Evolutionary conservation across 2,797 vertebrate genomes (phyloP), one percentile per base, ranked within the genome.

Genomic region (Sebastes cheni): DNA sequence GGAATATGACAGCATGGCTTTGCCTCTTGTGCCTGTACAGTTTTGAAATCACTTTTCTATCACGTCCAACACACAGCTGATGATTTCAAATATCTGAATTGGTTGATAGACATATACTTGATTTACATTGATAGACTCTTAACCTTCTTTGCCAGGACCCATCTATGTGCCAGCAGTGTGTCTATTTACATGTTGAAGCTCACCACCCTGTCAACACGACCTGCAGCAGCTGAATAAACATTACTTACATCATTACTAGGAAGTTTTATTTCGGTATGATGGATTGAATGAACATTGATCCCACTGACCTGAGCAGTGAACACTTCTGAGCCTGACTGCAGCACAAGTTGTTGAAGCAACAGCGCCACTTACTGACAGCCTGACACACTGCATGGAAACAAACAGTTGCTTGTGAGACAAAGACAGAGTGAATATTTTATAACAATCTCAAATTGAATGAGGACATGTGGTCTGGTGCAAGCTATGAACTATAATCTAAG

Each of bases 211-310:
- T 82, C 77, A 86, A 77, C 77, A 82, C 74, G 77, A 72, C 52
- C 58, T 11, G 23, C 27, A 66, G 79, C 81, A 83, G 84, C 87
- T 90, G 80, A 86, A 67, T 18, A 77, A 74, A 87, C 81, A 87
- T 76, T 56, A 67, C 81, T 85, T 79, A 74, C 30, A 61, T 73
- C 68, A 77, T 29, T 70, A 72, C 60, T 67, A 72, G 32, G 12
- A 85, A 22, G 70, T 83, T 83, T 83, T 82, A 86, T 81, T 87
- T 86, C 61, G 65, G 64, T 74, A 56, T 80, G 80, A 89, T 52
- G 50, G 59, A 80, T 58, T 83, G 75, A 58, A 78, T 30, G 64
- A 52, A 64, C 65, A 25, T 10, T 80, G 68, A 77, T 73, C 50
- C 67, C n/a, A 56, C 7, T 1, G 25, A 69, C 22, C 56, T 65